Evolutionary conservation across 2,113 vertebrate species (phyloP), one percentile per base, ranked within the genome.

Genomic region (Myiozetetes cayanensis): DNA sequence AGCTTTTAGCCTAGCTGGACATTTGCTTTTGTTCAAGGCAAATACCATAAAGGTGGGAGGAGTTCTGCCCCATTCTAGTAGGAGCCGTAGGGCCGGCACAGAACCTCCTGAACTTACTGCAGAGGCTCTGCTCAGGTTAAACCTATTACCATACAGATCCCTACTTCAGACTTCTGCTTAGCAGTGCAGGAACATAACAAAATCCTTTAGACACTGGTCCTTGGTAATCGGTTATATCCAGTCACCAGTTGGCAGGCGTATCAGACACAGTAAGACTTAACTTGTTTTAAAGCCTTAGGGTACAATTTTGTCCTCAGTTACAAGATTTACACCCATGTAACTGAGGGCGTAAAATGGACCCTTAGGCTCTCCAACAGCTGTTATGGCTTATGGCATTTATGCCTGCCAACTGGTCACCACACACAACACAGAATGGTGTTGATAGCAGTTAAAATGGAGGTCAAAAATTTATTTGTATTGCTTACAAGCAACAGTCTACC

Each of bases 321-420:
- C 43, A 72, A 80, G 86, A 96, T 94, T 96, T 96, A 96, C 83
- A 92, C 80, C 79, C 85, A 84, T 67, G 72, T 92, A 95, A 96
- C 80, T 7, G 1, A 93, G 74, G 93, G 53, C 73, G 86, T 88
- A 94, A 95, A 96, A 94, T 56, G 58, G 70, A 92, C 90, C 90
- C 92, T 87, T 63, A 84, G 83, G 92, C 92, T 91, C 86, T 93
- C 61, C 47, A 96, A 76, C 94, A 94, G 90, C 92, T 94, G 94
- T 84, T 94, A 82, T 5, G 22, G 90, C 86, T 96, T 90, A 96
- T 4, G 87, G 86, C 87, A 58, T 87, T 92, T 90, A 68, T n/a
- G 77, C 44, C 79, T 92, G 80, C 94, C 93, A 97, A 96, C 83
- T 92, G 93, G 94, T 92, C 90, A 92, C 76, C 90, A 82, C n/a